Evolutionary conservation across 1,140 invertebrate genomes (phyloP).

Genomic region (Achroia grisella): DNA sequence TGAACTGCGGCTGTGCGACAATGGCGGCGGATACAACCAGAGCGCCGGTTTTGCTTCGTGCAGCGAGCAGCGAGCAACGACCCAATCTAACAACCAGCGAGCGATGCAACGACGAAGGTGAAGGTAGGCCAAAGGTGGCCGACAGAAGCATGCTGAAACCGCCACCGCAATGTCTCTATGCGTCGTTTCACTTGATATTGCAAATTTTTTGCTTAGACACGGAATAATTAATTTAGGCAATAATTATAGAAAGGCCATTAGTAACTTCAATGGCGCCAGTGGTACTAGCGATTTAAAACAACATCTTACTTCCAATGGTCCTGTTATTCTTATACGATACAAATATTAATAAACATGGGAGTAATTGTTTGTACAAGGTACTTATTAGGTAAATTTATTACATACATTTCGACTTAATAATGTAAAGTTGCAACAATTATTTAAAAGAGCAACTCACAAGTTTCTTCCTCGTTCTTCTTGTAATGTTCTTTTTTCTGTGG

Average conservation of each 20-base stretch:
- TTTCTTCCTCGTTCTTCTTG: no score
- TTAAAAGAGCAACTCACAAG: no score
- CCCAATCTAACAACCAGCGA: background rate
- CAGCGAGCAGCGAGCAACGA: slow-evolving; percentile 37
- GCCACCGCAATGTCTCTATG: slow-evolving; percentile 8
- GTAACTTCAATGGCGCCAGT: no score
- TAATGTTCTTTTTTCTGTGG: no score
- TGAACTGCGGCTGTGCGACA: slow-evolving; percentile 34
- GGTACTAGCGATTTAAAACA: no score
- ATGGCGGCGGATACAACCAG: slow-evolving; percentile 36
- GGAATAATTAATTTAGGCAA: background rate
- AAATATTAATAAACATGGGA: no score
- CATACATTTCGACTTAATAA: no score
- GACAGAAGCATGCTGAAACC: slow-evolving; percentile 30
- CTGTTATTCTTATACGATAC: no score
- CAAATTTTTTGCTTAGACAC: slow-evolving; percentile 1
- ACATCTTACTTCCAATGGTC: no score
- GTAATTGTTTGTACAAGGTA: no score
- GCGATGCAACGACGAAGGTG: slow-evolving; percentile 18
- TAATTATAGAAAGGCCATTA: background rate
- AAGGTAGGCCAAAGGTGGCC: slow-evolving; percentile 35
- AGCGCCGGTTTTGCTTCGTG: slow-evolving; percentile 54
- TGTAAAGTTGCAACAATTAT: no score
- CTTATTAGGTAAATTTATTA: no score
- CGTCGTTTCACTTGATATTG: slow-evolving; percentile 6